Conservation (phyloP, 2,113 vertebrate genomes). For the Varanus komodoensis region DNA sequence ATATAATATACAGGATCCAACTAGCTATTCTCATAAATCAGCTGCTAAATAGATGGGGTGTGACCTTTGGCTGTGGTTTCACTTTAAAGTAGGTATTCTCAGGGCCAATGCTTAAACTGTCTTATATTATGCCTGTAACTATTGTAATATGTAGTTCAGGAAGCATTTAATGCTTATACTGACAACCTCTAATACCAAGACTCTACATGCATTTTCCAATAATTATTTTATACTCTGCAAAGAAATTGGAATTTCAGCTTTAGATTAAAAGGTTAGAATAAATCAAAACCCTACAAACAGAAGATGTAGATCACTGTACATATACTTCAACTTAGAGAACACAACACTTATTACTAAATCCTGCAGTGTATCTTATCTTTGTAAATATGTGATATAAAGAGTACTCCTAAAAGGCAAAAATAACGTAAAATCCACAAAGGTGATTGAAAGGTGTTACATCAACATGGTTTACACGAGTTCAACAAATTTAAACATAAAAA, state of each 20-base stretch:
- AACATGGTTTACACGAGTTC: conserved; percentile 48
- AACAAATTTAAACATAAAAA: conserved; percentile 66
- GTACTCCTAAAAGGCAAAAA: conserved; percentile 57
- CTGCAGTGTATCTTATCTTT: conserved; percentile 52
- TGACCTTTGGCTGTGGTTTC: conserved; percentile 76
- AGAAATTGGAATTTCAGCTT: conserved; percentile 64
- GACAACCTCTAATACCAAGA: conserved; percentile 56
- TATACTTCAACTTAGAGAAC: conserved; percentile 44
- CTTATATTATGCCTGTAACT: conserved; percentile 65
- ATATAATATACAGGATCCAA: conserved; percentile 41
- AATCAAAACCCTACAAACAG: conserved; percentile 57
- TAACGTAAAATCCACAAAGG: conserved; percentile 61
- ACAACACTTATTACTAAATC: conserved; percentile 51
- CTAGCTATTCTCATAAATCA: conserved; percentile 61
- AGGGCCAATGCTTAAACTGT: conserved; percentile 64
- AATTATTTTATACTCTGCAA: conserved; percentile 49
- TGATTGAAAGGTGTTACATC: conserved; percentile 57
- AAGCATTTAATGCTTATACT: conserved; percentile 61
- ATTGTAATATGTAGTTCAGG: conserved; percentile 61
- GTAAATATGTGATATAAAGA: conserved; percentile 60
- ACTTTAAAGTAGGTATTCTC: conserved; percentile 72
- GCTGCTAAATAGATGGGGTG: conserved; percentile 65
- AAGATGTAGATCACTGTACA: conserved; percentile 59
- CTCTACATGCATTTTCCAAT: conserved; percentile 62
- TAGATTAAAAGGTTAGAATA: conserved; percentile 60